Evolutionary conservation across 2,113 vertebrate species (phyloP), one percentile per base, ranked within the genome.

Genomic region (Menidia beryllina): DNA sequence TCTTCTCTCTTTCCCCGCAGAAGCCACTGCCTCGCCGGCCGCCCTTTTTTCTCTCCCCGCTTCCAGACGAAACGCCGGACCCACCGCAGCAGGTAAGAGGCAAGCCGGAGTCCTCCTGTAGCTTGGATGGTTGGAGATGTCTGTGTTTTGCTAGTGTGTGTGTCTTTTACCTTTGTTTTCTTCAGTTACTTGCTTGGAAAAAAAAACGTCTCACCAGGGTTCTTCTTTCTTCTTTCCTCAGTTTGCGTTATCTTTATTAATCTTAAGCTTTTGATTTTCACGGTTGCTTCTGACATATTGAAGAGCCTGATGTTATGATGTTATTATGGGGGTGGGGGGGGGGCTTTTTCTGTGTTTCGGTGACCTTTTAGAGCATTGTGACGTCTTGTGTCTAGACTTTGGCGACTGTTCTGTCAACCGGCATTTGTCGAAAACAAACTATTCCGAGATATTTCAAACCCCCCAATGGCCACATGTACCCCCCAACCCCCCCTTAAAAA

Each of bases 281-380:
- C 52, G 50, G 77, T 64, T 60, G 50, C 61, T 19, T 43, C 51
- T 66, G 65, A 83, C 51, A 77, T 76, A 54, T 66, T 67, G 1
- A 41, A 30, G 38, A 55, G 61, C 21, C n/a, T 50, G 58, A 82
- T 72, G 64, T 57, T 56, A 38, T 56, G 62, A 79, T 61, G n/a
- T n/a, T n/a, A n/a, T n/a, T n/a, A n/a, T n/a, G n/a, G n/a, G n/a
- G n/a, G n/a, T n/a, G 50, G 68, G 77, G 76, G 62, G 20, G 30
- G 7, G 75, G 74, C 67, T 53, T 64, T 21, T 65, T 56, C 60
- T 75, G 21, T 75, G 69, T 41, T 73, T 79, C 60, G 39, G 20
- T 86, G 82, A 82, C 81, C 79, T 81, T 50, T 84, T n/a, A n/a
- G 62, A 52, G 81, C 74, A 83, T 76, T 50, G 79, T 66, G 77